Evolutionary conservation across 2,113 vertebrate genomes (phyloP), one percentile per base, ranked within the genome.

Genomic region (Dasyornis broadbenti): DNA sequence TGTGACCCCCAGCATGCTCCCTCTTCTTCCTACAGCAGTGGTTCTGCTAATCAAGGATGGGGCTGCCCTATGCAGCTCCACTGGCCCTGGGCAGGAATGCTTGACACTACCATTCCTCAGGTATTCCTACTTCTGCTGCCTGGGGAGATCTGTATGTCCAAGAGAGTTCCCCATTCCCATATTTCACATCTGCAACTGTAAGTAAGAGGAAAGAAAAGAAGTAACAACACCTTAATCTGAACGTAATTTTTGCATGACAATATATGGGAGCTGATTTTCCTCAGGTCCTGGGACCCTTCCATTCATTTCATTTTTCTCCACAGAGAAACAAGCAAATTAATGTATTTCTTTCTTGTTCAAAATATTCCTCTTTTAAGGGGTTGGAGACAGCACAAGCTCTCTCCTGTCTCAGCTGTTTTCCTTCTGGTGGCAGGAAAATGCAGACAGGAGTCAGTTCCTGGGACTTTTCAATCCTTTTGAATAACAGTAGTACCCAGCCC

Each of bases 21-120:
- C 13, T 49, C 30, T 44, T 69, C 40, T 49, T 61, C 37, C 30
- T 42, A 15, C 7, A 40, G 45, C 1, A 1, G 17, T 16, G 20
- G 11, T 8, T 59, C 22, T 6, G 2, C 61, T 56, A 18, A 39
- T 30, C 1, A 1, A 79, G 50, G 24, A 60, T 31, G 26, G 39
- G 16, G 9, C 26, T 61, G 26, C 24, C 9, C 5, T 31, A n/a
- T 9, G 20, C n/a, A 39, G 22, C 17, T 71, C 27, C 0, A 2
- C 27, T 52, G 65, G 20, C 23, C 24, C 50, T 35, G 33, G 44
- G 10, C 5, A 64, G 40, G 23, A 37, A 19, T 40, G n/a, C 9
- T 33, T 42, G 57, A n/a, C 2, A 7, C 23, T n/a, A 11, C 27
- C 1, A 0, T 16, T 80, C 47, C 72, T 66, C 66, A 79, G 45